Conservation (phyloP, 1,140 invertebrate species). For the Pseudomyrmex concolor region DNA sequence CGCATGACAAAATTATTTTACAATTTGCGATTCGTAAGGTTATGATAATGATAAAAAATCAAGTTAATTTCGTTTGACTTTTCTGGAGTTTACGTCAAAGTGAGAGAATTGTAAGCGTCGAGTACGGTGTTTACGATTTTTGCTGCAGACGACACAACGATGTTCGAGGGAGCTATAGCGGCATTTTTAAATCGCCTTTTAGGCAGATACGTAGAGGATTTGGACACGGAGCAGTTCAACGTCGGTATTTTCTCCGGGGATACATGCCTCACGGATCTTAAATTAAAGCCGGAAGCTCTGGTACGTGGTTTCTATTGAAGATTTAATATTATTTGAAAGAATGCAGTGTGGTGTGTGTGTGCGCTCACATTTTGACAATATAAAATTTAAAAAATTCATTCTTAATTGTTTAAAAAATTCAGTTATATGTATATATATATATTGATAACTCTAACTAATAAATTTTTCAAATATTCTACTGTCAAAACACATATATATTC, state of each 20-base stretch:
- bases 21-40: slow-evolving; percentile 67
- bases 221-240: slow-evolving; percentile 93
- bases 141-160: slow-evolving; percentile 76
- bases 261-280: slow-evolving; percentile 91
- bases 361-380: too few relatives aligned
- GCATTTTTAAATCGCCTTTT: slow-evolving; percentile 91
- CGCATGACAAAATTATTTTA: slow-evolving; percentile 72
- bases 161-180: slow-evolving; percentile 93
- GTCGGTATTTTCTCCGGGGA: slow-evolving; percentile 93
- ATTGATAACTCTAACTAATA: too few relatives aligned
- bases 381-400: too few relatives aligned
- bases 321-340: too few relatives aligned
- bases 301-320: slow-evolving; percentile 84
- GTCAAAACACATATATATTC: too few relatives aligned
- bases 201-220: slow-evolving; percentile 92
- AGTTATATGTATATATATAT: too few relatives aligned
- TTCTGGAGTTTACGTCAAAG: slow-evolving; percentile 5
- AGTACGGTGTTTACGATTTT: slow-evolving; percentile 25
- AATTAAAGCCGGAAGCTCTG: slow-evolving; percentile 92
- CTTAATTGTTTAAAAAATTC: too few relatives aligned
- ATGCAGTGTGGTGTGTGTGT: too few relatives aligned
- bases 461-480: too few relatives aligned
- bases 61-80: slow-evolving; percentile 34
- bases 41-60: slow-evolving; percentile 50
- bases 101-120: neutral